phyloP scores from a whole-genome alignment of 2,113 vertebrate genomes.

The Solenodon paradoxus region DNA sequence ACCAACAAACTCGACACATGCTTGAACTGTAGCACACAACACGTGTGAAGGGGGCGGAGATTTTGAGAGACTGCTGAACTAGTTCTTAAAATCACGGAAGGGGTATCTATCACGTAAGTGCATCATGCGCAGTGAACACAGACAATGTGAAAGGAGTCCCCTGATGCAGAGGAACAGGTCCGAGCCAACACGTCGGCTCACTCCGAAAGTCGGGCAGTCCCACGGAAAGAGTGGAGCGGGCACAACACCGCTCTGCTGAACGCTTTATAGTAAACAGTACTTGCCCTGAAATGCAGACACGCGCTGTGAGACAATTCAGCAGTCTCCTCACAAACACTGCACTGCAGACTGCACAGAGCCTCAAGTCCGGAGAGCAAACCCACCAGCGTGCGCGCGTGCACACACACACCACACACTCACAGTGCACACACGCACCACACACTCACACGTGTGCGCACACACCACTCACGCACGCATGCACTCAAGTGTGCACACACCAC shows the following conservation, averaged over 20 bases:
- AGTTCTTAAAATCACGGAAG: neutral
- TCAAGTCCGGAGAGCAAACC: neutral
- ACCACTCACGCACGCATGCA: too few species aligned
- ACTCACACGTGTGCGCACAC: too few species aligned
- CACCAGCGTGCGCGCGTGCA: too few species aligned
- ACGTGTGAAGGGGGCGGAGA: neutral
- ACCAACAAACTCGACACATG: neutral
- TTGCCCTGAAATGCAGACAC: neutral
- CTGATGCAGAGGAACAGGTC: neutral
- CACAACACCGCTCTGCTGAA: neutral
- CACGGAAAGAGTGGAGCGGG: neutral
- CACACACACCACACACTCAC: neutral
- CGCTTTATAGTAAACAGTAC: neutral
- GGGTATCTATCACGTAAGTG: neutral
- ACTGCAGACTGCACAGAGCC: neutral
- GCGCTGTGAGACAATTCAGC: neutral
- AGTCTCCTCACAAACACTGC: neutral
- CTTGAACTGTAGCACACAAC: neutral
- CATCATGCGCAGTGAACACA: neutral
- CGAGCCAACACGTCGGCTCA: neutral
- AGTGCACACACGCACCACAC: neutral
- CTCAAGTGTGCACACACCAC: too few species aligned
- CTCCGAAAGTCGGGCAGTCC: neutral
- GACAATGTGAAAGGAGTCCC: neutral
- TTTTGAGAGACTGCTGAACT: slow-evolving; percentile 20